Evolutionary conservation across 2,888 invertebrate species (phyloP).

Genomic region (Meandrusa payeni): DNA sequence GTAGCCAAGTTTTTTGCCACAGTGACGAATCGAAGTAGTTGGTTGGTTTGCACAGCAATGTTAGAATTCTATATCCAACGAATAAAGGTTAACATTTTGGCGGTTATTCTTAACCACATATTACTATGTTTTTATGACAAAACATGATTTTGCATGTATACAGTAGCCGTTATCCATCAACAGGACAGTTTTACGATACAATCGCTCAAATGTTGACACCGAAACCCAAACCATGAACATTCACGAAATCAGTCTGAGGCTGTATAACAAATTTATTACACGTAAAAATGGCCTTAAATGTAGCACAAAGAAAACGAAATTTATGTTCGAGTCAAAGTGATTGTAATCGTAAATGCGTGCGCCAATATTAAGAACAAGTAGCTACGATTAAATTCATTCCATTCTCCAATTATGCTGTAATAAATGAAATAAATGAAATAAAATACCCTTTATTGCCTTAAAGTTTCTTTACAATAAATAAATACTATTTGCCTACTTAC

Average conservation of each 20-base stretch:
- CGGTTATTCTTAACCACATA: too few species aligned
- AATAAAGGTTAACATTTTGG: too few species aligned
- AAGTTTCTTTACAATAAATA: too few species aligned
- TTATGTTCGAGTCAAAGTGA: slow-evolving; percentile 42
- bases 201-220: slow-evolving; percentile 31
- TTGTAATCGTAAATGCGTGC: slow-evolving; percentile 36
- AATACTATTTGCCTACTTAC: too few species aligned
- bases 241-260: slow-evolving; percentile 30
- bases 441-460: too few species aligned
- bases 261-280: slow-evolving; percentile 41
- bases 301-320: slow-evolving; percentile 46
- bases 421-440: too few species aligned
- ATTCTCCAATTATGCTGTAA: slow-evolving; percentile 28
- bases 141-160: background rate
- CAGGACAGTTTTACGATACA: slow-evolving; percentile 16
- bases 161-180: slow-evolving; percentile 9
- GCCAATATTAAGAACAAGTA: slow-evolving; percentile 11
- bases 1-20: too few species aligned
- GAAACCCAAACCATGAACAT: slow-evolving; percentile 35
- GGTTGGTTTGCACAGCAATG: too few species aligned
- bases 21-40: too few species aligned
- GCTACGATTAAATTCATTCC: slow-evolving; percentile 24
- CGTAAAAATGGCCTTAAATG: slow-evolving; percentile 48
- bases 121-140: slow-evolving; percentile 5
- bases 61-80: too few species aligned